Evolutionary conservation across 2,888 invertebrate species (phyloP).

Genomic region (Drosophila lutescens): DNA sequence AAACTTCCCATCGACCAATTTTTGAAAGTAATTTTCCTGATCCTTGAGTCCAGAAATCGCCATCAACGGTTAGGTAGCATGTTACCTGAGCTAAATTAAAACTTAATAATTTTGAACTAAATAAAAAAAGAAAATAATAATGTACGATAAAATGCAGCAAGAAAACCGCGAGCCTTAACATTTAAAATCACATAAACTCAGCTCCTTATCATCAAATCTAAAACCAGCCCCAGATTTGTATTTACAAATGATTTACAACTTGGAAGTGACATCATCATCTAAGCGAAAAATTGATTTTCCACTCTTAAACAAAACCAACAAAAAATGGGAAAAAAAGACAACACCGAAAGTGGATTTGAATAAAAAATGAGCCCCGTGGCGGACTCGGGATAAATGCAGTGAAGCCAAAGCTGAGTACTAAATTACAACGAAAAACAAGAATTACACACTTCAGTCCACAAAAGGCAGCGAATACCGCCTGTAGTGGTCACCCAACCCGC

Average conservation of each 20-base stretch:
- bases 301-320: conserved; percentile 16
- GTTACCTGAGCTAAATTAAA: no score
- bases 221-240: background rate
- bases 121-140: no score
- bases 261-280: conserved; percentile 66
- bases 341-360: conserved; percentile 57
- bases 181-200: no score
- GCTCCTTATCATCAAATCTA: background rate
- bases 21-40: no score
- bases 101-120: no score
- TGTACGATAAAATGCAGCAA: no score
- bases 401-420: conserved; percentile 52
- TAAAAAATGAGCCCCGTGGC: conserved; percentile 61
- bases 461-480: conserved; percentile 47
- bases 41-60: no score
- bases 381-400: conserved; percentile 48
- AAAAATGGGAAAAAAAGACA: conserved; percentile 13
- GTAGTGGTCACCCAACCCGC: conserved; percentile 36
- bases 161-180: no score
- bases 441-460: conserved; percentile 66
- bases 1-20: no score
- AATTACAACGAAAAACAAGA: conserved; percentile 57
- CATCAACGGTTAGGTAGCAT: no score
- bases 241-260: conserved; percentile 24
- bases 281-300: conserved; percentile 69